Evolutionary conservation across 2,113 vertebrate species (phyloP).

Genomic region (Cyphomyrus plagiostoma): DNA sequence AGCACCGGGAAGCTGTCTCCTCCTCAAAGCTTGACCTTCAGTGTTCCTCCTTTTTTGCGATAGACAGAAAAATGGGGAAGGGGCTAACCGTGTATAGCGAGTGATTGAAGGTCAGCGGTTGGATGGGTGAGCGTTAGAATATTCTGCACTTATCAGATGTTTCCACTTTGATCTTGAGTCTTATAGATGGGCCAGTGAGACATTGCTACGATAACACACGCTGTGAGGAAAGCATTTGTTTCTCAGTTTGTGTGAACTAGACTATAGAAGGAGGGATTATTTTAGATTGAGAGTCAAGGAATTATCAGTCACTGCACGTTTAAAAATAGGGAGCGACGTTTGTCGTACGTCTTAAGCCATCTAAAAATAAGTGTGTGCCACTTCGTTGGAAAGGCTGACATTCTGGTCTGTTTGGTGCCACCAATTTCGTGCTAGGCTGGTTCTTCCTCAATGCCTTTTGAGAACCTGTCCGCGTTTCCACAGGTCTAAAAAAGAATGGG

Average conservation of each 20-base stretch:
- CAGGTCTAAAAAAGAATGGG: background rate
- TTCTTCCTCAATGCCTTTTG: background rate
- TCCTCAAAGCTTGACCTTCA: slow-evolving; percentile 23
- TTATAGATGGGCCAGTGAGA: slow-evolving; percentile 25
- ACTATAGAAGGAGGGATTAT: background rate
- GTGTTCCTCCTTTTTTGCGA: slow-evolving; percentile 10
- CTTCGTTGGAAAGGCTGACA: background rate
- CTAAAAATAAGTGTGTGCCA: background rate
- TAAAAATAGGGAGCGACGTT: slow-evolving; percentile 27
- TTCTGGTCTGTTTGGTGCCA: background rate
- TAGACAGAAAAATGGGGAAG: background rate
- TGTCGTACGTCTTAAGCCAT: background rate
- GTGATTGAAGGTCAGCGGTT: background rate
- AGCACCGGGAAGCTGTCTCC: background rate
- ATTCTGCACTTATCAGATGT: slow-evolving; percentile 16
- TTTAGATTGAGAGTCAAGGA: slow-evolving; percentile 6
- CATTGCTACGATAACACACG: slow-evolving; percentile 27
- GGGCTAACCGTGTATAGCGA: background rate
- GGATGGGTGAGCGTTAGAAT: background rate
- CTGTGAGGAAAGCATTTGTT: background rate
- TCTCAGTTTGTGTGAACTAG: background rate
- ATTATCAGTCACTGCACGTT: slow-evolving; percentile 21
- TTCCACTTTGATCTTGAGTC: slow-evolving; percentile 27
- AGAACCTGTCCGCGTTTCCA: background rate
- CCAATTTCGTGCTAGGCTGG: background rate